Evolutionary conservation across 2,113 vertebrate genomes (phyloP), one percentile per base, ranked within the genome.

Genomic region (Platichthys stellatus): DNA sequence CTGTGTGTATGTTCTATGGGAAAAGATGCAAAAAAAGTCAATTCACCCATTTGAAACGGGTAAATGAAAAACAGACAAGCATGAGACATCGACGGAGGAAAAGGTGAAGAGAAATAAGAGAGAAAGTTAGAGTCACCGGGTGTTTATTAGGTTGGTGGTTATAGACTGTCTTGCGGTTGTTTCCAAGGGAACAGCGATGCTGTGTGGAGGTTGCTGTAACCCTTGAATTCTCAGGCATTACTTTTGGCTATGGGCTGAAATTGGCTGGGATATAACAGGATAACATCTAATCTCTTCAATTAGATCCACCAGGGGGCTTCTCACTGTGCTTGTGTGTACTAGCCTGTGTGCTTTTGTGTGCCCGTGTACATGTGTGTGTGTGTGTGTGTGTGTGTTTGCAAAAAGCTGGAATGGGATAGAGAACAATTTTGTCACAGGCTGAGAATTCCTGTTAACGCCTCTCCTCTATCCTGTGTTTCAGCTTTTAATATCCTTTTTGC

Each of bases 241-340:
- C 84, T 82, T 89, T 86, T 88, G 76, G 90, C 81, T 91, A 88
- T 90, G 86, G 83, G 84, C 76, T 90, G 89, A 90, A 91, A 93
- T 90, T 92, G 92, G 84, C 82, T 81, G 77, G 88, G 88, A 90
- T 93, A 90, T 90, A 90, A 88, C 72, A 76, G 92, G 91, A 93
- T 93, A 90, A 91, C 85, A 89, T 91, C 89, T 93, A 91, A 93
- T 92, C 92, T 92, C 92, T 90, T 91, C 90, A 92, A 93, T 92
- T 93, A 93, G 83, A 92, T 85, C 85, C 87, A 84, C 76, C 69
- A 76, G 72, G 81, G 86, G 86, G 63, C 74, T 88, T 85, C 83
- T 76, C 43, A 67, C 82, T 71, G 65, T 86, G 71, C 62, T 21
- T 65, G 69, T 60, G 43, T 20, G 18, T 26, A 28, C 4, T 15